Base-by-base conservation (phyloP, 2,113 vertebrate genomes). In the Hucho hucho region DNA sequence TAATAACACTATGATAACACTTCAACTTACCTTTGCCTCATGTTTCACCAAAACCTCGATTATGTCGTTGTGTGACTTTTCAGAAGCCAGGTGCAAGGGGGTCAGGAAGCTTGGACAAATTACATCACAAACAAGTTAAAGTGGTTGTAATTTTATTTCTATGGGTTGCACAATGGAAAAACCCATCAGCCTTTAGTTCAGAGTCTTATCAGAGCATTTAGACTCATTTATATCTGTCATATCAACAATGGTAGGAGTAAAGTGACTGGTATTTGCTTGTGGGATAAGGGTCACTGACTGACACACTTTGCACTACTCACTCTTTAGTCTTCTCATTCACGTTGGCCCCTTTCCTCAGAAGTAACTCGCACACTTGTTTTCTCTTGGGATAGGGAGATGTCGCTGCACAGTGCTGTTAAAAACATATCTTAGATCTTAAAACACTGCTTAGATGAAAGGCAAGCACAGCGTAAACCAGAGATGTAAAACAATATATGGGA, bases 31-130 rank as follows among this genome's bases (percentile, higher is more conserved):
- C 97, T 98, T 99, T 58, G 97, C 97, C 56, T 95, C 97, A 4
- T 99, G 97, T 86, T 98, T 99, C 91, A 98, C 96, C 22, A 99
- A 91, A 64, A 98, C 97, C 82, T 99, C 98, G 90, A 99, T 92
- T 47, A 99, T 96, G 77, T 99, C 98, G n/a, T 98, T 98, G 84
- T 99, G 97, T 71, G 97, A 95, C 77, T 96, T 95, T 84, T 99
- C 98, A 29, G 97, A 95, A 7, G 97, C 97, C 47, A 98, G 95
- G n/a, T 99, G 98, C 67, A 99, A 92, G 66, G 98, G 96, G 0
- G 97, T 98, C 96, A 99, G 96, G 88, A 98, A 98, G 86, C 97
- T 99, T 20, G 7, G 56, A 73, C n/a, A 64, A 46, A 14, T 7
- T 11, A 32, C 71, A 72, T 18, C 25, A 28, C 26, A 65, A 53